Evolutionary conservation across 2,888 invertebrate species (phyloP).

Genomic region (Blastobasis lacticolella): DNA sequence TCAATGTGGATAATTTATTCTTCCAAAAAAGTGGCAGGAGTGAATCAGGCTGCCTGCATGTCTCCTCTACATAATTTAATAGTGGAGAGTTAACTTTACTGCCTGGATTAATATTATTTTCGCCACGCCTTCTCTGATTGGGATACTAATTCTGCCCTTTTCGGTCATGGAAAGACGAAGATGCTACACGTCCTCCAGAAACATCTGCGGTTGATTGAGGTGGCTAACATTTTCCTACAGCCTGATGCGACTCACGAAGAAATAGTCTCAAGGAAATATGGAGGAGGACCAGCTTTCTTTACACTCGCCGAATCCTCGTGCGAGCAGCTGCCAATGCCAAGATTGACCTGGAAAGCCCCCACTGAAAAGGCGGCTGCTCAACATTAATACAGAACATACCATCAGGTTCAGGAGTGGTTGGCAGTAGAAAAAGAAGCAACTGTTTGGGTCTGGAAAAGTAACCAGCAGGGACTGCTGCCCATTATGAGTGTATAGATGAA

Average conservation of each 20-base stretch:
- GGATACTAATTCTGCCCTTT: neutral
- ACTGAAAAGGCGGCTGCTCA: constrained; percentile 1
- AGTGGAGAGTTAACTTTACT: neutral
- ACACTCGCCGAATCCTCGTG: neutral
- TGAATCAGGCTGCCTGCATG: neutral
- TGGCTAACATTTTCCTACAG: neutral
- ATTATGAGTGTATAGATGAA: too few relatives aligned
- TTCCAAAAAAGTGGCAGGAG: neutral
- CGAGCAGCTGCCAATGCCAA: constrained; percentile 1
- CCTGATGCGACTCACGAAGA: neutral
- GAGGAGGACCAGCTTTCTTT: neutral
- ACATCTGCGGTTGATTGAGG: neutral
- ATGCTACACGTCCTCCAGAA: neutral
- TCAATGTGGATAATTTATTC: too few relatives aligned
- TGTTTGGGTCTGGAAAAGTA: neutral
- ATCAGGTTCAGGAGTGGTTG: constrained; percentile 4
- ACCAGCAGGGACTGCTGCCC: neutral
- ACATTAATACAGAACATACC: constrained; percentile 1
- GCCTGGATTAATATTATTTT: neutral
- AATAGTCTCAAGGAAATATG: neutral
- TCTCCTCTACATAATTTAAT: neutral
- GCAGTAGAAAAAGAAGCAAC: too few relatives aligned
- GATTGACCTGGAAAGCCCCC: constrained; percentile 1
- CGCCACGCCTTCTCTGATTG: neutral
- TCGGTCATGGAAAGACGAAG: neutral